phyloP scores from a whole-genome alignment of 2,113 vertebrate genomes.

The Syrmaticus mikado region DNA sequence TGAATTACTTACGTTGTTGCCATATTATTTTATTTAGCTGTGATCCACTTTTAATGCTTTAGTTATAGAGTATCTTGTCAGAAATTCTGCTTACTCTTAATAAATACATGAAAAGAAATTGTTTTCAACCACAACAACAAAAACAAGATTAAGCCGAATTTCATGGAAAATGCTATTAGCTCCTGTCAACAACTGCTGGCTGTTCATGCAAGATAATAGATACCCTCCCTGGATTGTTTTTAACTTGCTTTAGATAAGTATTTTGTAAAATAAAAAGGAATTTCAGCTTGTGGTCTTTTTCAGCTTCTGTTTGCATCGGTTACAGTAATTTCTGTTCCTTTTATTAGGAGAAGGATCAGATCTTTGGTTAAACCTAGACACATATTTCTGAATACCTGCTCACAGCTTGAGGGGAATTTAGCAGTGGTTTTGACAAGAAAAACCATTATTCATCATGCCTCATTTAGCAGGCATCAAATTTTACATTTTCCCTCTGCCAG shows the following conservation, averaged over 20 bases:
- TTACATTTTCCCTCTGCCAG: conserved; percentile 65
- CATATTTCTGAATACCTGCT: neutral
- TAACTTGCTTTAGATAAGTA: neutral
- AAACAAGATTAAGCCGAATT: neutral
- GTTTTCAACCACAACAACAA: neutral
- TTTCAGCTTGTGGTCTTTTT: conserved; percentile 43
- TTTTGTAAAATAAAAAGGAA: conserved; percentile 24
- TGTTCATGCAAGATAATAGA: conserved; percentile 54
- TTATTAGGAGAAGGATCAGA: conserved; percentile 18
- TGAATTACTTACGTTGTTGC: neutral
- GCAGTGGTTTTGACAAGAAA: conserved; percentile 59
- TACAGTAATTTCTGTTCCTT: conserved; percentile 6
- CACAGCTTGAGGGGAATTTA: conserved; percentile 32
- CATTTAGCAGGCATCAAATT: conserved; percentile 70
- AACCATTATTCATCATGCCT: conserved; percentile 68
- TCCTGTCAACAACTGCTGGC: conserved; percentile 43
- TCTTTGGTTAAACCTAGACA: conserved; percentile 25
- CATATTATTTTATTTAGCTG: neutral
- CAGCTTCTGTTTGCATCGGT: conserved; percentile 12
- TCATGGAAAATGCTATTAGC: conserved; percentile 47
- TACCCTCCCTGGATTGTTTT: conserved; percentile 33
- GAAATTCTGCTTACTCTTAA: conserved; percentile 46
- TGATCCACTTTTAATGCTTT: conserved; percentile 4
- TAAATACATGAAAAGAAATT: conserved; percentile 18
- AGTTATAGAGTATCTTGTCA: conserved; percentile 12